These are phyloP conservation scores for Eupithecia exiguata DNA, from an alignment of 2,888 invertebrate species.

Conservation along the genomic window DNA sequence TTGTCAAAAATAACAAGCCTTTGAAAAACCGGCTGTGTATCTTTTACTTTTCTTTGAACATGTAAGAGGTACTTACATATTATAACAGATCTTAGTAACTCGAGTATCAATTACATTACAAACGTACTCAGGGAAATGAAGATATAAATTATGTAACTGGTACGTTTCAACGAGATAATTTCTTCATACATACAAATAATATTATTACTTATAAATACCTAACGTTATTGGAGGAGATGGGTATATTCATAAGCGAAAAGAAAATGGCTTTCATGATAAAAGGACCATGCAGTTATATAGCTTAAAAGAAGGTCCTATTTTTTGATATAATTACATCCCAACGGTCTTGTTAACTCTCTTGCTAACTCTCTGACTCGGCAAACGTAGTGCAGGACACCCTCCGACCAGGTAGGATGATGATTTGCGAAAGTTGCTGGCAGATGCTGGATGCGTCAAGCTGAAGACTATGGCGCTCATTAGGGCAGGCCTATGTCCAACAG, in stretches of 20 bases:
- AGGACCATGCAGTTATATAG: not conserved
- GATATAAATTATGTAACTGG: not conserved
- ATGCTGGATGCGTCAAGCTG: too few relatives aligned
- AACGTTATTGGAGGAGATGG: not conserved
- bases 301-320: too few relatives aligned
- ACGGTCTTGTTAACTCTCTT: too few relatives aligned
- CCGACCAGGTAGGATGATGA: too few relatives aligned
- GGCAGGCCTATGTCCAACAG: too few relatives aligned
- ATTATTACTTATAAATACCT: not conserved
- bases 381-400: too few relatives aligned
- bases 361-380: too few relatives aligned
- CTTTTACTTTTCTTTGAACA: not conserved
- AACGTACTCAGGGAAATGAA: constrained; percentile 2
- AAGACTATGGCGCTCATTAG: too few relatives aligned
- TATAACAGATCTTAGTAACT: not conserved
- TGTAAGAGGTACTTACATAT: not conserved
- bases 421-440: too few relatives aligned
- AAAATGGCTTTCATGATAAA: not conserved
- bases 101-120: not conserved
- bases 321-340: not conserved
- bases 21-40: too few relatives aligned
- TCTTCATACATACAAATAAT: not conserved
- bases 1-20: too few relatives aligned
- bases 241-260: not conserved
- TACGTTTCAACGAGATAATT: not conserved